Conservation (phyloP, 2,113 vertebrate genomes). For the Axis porcinus region DNA sequence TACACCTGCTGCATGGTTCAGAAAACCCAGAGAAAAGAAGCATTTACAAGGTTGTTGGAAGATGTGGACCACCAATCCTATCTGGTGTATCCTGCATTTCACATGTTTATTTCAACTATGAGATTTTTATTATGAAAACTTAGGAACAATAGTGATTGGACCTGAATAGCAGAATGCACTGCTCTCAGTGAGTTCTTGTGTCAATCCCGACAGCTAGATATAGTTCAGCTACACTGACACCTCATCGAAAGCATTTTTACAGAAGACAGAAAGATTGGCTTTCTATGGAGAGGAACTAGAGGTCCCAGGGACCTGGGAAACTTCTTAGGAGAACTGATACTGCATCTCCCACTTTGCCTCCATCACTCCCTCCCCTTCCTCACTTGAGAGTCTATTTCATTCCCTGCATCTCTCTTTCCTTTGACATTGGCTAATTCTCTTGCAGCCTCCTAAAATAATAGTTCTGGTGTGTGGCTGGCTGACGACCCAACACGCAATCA, state of each 20-base stretch:
- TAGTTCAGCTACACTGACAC: background rate
- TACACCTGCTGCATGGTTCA: background rate
- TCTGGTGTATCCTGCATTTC: background rate
- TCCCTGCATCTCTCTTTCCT: background rate
- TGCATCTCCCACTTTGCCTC: background rate
- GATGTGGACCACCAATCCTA: background rate
- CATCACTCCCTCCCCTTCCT: background rate
- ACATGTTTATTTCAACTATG: background rate
- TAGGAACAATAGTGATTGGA: background rate
- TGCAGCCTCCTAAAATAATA: constrained; percentile 60
- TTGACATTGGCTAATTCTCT: constrained; percentile 5
- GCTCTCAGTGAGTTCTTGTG: background rate
- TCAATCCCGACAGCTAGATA: background rate
- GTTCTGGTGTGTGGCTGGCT: constrained; percentile 62
- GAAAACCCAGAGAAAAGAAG: constrained; percentile 17
- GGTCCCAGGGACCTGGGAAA: background rate
- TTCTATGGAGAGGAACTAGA: background rate
- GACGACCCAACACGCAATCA: constrained; percentile 54
- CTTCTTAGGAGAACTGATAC: background rate
- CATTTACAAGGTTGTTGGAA: background rate
- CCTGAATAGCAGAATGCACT: background rate
- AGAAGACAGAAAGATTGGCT: background rate
- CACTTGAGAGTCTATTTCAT: background rate
- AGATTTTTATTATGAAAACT: constrained; percentile 23
- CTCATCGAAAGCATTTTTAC: background rate